A percentile compares a stretch with the other conserved stretches of the same genome.
These are phyloP conservation scores for Tyria jacobaeae DNA, from an alignment of 2,888 invertebrate species.

Conservation along the genomic window DNA sequence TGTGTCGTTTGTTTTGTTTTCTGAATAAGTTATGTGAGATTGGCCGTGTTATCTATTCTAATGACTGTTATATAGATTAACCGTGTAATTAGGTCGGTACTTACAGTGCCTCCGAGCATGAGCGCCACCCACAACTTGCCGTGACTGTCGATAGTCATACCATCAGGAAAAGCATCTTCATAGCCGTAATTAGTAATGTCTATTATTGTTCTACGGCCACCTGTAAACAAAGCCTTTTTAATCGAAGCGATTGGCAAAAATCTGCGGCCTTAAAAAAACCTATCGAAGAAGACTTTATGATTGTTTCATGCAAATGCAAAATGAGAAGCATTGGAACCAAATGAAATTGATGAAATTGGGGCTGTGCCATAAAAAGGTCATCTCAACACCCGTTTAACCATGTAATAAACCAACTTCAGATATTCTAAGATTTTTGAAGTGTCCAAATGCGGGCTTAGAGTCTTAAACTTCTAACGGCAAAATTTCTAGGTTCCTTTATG, in stretches of 20 bases:
- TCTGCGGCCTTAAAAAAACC: not conserved
- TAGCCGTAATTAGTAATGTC: slow-evolving; percentile 68
- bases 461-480: not conserved
- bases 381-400: not conserved
- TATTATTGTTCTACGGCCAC: slow-evolving; percentile 68
- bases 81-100: slow-evolving; percentile 44
- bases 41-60: not conserved
- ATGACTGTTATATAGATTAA: not conserved
- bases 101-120: slow-evolving; percentile 88
- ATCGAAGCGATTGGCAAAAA: no score
- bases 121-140: slow-evolving; percentile 92
- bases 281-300: not conserved
- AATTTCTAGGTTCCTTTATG: not conserved
- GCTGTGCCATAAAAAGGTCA: not conserved
- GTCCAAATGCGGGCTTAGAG: not conserved
- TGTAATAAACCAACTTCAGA: not conserved
- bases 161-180: slow-evolving; percentile 87
- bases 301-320: no score
- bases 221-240: slow-evolving; percentile 50
- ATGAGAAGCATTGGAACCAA: no score
- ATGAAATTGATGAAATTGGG: no score
- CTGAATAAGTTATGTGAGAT: not conserved
- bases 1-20: no score
- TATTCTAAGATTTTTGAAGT: no score
- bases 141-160: slow-evolving; percentile 91